Evolutionary conservation across 2,113 vertebrate species (phyloP).

Genomic region (Hypanus sabinus): DNA sequence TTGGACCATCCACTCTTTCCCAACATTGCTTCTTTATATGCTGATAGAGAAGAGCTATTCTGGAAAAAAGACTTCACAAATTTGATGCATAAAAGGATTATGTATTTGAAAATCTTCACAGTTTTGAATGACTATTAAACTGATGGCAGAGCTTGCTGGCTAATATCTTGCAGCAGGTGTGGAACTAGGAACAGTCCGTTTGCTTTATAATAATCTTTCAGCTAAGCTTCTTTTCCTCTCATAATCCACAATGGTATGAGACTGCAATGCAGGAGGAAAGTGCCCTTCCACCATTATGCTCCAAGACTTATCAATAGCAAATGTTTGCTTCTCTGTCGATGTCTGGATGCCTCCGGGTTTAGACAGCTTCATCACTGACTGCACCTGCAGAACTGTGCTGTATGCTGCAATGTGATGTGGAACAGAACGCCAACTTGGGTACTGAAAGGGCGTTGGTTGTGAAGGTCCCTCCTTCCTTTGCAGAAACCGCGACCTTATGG

Average conservation of each 20-base stretch:
- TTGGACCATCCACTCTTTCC: background rate
- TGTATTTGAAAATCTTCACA: background rate
- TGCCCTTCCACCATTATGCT: background rate
- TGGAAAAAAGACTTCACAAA: background rate
- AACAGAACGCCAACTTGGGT: background rate
- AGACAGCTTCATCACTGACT: background rate
- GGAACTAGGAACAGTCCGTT: background rate
- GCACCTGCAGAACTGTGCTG: background rate
- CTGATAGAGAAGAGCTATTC: background rate
- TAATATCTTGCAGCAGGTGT: background rate
- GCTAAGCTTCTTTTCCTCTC: background rate
- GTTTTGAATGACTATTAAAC: background rate
- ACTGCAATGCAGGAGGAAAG: background rate
- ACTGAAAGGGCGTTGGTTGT: background rate
- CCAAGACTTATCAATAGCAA: background rate
- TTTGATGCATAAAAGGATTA: background rate
- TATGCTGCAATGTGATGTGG: background rate
- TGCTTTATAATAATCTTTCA: background rate
- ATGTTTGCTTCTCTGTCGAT: background rate
- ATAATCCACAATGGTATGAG: background rate
- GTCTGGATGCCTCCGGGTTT: background rate
- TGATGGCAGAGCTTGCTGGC: background rate
- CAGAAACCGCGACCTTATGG: background rate
- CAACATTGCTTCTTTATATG: background rate
- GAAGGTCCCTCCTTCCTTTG: background rate